Conservation (phyloP, 2,797 vertebrate genomes). For the Anguilla anguilla region DNA sequence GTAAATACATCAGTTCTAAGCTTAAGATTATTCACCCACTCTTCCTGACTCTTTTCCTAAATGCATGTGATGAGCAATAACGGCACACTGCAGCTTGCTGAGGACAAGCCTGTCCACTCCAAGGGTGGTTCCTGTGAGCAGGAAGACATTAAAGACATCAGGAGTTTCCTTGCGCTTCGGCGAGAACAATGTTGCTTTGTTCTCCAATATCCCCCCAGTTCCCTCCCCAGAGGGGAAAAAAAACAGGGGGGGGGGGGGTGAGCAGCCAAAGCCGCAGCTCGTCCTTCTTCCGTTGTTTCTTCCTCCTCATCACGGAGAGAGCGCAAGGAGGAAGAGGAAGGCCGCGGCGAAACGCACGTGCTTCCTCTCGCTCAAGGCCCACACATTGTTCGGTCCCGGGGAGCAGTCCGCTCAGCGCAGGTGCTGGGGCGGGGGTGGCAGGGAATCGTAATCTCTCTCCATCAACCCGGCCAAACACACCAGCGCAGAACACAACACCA, state of each 20-base stretch:
- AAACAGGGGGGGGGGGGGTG: neutral
- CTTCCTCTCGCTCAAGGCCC: conserved; percentile 31
- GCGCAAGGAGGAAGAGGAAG: conserved; percentile 19
- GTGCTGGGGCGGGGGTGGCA: neutral
- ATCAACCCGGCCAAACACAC: neutral
- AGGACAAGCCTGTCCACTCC: neutral
- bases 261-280: neutral
- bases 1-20: neutral
- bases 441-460: neutral
- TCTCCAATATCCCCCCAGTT: conserved; percentile 2
- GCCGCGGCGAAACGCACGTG: neutral
- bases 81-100: neutral
- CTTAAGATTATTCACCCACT: neutral
- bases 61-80: neutral
- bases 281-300: neutral
- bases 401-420: neutral
- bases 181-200: conserved; percentile 27
- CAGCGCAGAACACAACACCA: neutral
- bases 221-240: neutral
- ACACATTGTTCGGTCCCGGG: conserved; percentile 17
- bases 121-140: neutral
- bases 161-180: conserved; percentile 5
- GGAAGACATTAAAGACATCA: conserved; percentile 18
- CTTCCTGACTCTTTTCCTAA: neutral
- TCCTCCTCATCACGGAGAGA: neutral